A percentile compares a stretch with the other conserved stretches of the same genome.
Evolutionary conservation across 2,113 vertebrate genomes (phyloP).

Genomic region (Corapipo altera): DNA sequence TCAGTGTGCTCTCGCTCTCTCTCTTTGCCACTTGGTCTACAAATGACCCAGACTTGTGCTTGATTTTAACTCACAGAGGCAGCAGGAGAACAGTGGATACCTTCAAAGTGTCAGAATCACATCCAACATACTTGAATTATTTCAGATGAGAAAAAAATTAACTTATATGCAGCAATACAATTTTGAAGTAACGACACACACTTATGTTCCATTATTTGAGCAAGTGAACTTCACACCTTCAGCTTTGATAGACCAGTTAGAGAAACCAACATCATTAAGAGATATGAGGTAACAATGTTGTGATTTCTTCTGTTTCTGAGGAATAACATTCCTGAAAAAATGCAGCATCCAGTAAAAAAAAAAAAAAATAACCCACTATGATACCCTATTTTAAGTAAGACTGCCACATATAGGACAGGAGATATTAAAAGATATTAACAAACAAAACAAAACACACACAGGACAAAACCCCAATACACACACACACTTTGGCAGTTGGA

Average conservation of each 20-base stretch:
- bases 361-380: background rate
- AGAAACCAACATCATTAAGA: background rate
- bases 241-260: background rate
- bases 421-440: background rate
- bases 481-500: background rate
- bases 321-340: background rate
- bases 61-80: background rate
- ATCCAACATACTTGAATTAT: background rate
- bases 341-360: background rate
- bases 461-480: background rate
- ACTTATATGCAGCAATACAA: background rate
- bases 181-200: background rate
- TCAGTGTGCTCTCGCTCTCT: background rate
- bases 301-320: background rate
- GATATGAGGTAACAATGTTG: background rate
- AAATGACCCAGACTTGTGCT: background rate
- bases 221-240: background rate
- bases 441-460: background rate
- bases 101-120: background rate
- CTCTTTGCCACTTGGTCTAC: background rate
- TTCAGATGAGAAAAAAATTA: background rate
- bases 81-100: background rate
- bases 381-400: background rate
- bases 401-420: background rate
- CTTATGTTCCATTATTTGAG: background rate